These are phyloP conservation scores for Leguminivora glycinivorella DNA, from an alignment of 1,140 invertebrate genomes.

Conservation along the genomic window DNA sequence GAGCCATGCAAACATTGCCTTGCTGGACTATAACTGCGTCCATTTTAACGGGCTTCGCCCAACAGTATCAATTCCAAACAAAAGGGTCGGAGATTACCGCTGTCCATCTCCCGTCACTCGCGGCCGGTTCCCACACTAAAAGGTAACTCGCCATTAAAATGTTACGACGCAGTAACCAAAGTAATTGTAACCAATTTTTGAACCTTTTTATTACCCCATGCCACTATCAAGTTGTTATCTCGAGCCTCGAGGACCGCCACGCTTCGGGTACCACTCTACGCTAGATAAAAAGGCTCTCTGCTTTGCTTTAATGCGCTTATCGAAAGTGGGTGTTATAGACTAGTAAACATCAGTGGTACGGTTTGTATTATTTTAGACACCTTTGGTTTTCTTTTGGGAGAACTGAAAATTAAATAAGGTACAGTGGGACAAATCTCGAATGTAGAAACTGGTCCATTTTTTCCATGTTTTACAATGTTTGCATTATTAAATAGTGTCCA, in stretches of 20 bases:
- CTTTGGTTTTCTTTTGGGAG: background rate
- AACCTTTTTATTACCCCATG: slow-evolving; percentile 68
- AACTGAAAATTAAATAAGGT: no score
- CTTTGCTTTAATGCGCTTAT: slow-evolving; percentile 35
- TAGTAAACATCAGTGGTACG: slow-evolving; percentile 10
- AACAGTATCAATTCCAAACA: slow-evolving; percentile 18
- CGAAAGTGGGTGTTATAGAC: slow-evolving; percentile 29
- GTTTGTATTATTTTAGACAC: background rate
- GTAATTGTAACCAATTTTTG: slow-evolving; percentile 72
- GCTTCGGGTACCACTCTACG: slow-evolving; percentile 44
- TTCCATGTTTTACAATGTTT: no score
- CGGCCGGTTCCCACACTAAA: slow-evolving; percentile 57
- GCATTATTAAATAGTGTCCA: no score
- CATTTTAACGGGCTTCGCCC: background rate
- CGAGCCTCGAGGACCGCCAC: slow-evolving; percentile 40
- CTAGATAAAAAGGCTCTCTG: slow-evolving; percentile 36
- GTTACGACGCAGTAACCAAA: slow-evolving; percentile 63
- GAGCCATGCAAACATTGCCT: no score
- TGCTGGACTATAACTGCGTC: background rate
- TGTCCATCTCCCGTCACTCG: slow-evolving; percentile 36
- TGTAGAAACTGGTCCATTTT: no score
- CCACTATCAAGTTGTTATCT: slow-evolving; percentile 72
- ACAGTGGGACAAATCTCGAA: no score
- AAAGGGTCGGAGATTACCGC: slow-evolving; percentile 15
- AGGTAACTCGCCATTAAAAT: slow-evolving; percentile 61